Base-by-base conservation (phyloP, 2,113 vertebrate genomes). In the Parotia lawesii region DNA sequence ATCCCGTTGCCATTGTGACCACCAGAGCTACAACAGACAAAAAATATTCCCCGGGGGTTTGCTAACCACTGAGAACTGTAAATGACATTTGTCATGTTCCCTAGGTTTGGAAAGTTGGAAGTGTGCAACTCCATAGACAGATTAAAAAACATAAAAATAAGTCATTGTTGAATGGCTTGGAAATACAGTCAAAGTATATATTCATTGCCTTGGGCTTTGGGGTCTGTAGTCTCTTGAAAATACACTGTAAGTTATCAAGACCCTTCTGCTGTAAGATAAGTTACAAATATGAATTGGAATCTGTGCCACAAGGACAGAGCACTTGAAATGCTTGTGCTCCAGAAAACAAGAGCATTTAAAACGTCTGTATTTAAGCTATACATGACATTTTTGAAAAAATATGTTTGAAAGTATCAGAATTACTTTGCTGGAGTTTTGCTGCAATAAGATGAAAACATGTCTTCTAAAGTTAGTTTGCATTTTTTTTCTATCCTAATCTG, bases 1-100 rank as follows among this genome's bases (percentile, higher is more conserved):
- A 75, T 93, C 67, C 0, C 11, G 31, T 85, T 93, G 69, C 92
- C 81, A 67, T 94, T 96, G 89, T 95, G 94, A 94, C 87, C 79
- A 95, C 44, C 51, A 60, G 64, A 84, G 57, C 81, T 82, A 91
- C 37, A 5, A 79, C 42, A 91, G 61, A 79, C 56, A 56, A 56
- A 92, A 93, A 82, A 13, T 51, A 75, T 84, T 87, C 83, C 92
- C 89, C 25, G 14, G 85, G 80, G 95, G 5, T 83, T 84, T 94
- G 80, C 72, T 90, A 77, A 78, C 72, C 65, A 35, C 47, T 38
- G 60, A 67, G 60, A 84, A 62, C 83, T 74, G 33, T 81, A 84
- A 92, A 80, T 89, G 72, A 56, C 72, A 93, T 78, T 79, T 94
- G 88, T 73, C 44, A 12, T 14, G 19, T 60, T 92, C 47, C 65